phyloP scores from a whole-genome alignment of 2,888 invertebrate species.

The Morpho deidamia region DNA sequence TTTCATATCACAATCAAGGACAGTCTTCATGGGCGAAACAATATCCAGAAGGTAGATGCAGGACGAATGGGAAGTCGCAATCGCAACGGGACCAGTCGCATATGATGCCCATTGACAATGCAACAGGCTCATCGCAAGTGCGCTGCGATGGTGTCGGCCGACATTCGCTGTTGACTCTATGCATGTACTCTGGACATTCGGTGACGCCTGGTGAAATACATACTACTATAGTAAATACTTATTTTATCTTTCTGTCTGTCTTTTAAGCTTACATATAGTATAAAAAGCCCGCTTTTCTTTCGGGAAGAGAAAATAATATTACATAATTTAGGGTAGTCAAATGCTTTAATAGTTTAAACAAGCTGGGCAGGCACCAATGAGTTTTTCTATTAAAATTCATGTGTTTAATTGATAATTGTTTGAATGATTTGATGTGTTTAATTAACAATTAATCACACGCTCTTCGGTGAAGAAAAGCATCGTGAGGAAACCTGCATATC shows the following conservation, averaged over 20 bases:
- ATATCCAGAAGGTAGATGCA: slow-evolving; percentile 57
- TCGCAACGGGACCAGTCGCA: slow-evolving; percentile 67
- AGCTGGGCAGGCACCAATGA: too few species aligned
- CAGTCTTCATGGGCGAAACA: slow-evolving; percentile 66
- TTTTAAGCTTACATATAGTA: too few species aligned
- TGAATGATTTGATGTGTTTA: too few species aligned
- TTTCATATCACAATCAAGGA: slow-evolving; percentile 33
- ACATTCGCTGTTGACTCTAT: slow-evolving; percentile 60
- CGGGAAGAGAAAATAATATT: too few species aligned
- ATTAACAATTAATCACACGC: too few species aligned
- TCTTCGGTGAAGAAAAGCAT: too few species aligned
- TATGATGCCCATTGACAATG: slow-evolving; percentile 55
- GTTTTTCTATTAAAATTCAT: too few species aligned
- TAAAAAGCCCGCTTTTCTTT: too few species aligned
- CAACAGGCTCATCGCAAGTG: slow-evolving; percentile 64
- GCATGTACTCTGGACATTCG: slow-evolving; percentile 60
- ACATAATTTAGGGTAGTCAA: background rate
- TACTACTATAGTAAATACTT: background rate
- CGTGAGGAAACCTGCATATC: too few species aligned
- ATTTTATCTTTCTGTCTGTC: too few species aligned
- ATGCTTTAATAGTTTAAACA: too few species aligned
- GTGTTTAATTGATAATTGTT: too few species aligned
- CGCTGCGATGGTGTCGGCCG: slow-evolving; percentile 58
- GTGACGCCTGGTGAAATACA: slow-evolving; percentile 52
- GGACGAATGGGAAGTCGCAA: slow-evolving; percentile 64